Base-by-base conservation (phyloP, 1,140 invertebrate genomes). In the Nymphalis io region DNA sequence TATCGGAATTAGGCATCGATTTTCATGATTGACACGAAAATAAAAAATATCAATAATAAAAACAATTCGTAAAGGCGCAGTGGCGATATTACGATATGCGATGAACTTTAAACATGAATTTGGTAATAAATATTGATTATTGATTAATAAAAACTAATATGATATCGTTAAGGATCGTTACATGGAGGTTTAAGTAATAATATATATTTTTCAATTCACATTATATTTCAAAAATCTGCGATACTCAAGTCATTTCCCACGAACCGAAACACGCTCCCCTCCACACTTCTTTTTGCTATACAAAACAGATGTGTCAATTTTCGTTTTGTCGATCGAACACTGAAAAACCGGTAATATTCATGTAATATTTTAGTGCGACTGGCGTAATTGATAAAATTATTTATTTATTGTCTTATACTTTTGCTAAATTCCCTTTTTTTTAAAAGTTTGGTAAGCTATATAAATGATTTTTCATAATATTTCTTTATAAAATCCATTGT, bases 21-120 rank as follows among this genome's bases (percentile, higher is more conserved):
- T 63, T 59, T 23, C 53, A 53, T 33, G 16, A 16, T 23, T 55
- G 13, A 55, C 13, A 59, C 16, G 16, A 63, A 74, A 74, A 78
- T 72, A 70, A 70, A 75, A 76, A 81, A 83, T 84, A 79, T 77
- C 78, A 80, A 77, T 80, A 79, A 79, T 76, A 84, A 82, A 81
- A 83, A 83, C 76, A 83, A 77, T 71, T 73, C 60, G 68, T 73
- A 76, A 62, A 73, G 48, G 74, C 80, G 82, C 78, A 80, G 73
- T 76, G 74, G 33, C 64, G 60, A 73, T 79, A 63, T 68, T 59
- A 64, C 21, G 42, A 67, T 20, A 51, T 46, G 21, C 27, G 33
- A 70, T 60, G 15, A n/a, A 55, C 38, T 51, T 60, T 15, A 58
- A 27, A 59, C 42, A 46, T 51, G 44, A 48, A 44, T 40, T 64